A percentile compares a stretch with the other conserved stretches of the same genome.
phyloP scores from a whole-genome alignment of 2,888 invertebrate species.

The Digitonthophagus gazella region DNA sequence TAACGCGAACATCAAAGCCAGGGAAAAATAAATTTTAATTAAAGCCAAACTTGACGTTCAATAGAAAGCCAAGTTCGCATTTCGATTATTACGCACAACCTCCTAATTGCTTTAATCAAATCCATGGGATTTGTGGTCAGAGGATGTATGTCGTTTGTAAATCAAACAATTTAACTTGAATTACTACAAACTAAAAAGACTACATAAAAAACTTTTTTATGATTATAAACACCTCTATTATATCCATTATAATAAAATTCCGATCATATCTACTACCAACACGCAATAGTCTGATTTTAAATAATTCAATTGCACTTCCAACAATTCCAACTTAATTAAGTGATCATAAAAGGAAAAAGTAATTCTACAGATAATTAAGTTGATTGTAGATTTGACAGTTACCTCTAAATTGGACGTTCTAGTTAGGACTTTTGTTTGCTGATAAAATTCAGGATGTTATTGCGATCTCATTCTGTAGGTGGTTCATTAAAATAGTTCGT shows the following conservation, averaged over 20 bases:
- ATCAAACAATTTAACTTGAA: too few species aligned
- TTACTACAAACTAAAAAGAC: too few species aligned
- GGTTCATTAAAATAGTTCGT: neutral
- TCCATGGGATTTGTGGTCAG: too few species aligned
- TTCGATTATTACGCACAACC: neutral
- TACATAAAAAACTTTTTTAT: too few species aligned
- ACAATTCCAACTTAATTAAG: too few species aligned
- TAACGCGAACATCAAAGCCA: neutral
- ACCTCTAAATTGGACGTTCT: neutral
- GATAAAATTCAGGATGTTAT: neutral
- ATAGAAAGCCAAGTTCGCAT: neutral
- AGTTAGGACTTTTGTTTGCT: neutral
- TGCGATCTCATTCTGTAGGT: neutral
- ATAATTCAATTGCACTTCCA: too few species aligned
- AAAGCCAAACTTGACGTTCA: neutral
- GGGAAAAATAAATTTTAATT: neutral
- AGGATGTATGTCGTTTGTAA: too few species aligned
- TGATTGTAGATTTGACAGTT: neutral
- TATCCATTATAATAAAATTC: too few species aligned
- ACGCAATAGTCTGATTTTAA: too few species aligned
- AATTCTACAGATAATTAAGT: neutral
- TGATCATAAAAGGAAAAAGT: neutral
- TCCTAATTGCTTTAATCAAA: neutral
- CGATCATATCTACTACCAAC: too few species aligned
- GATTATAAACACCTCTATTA: too few species aligned